Evolutionary conservation across 2,113 vertebrate genomes (phyloP), one percentile per base, ranked within the genome.

Genomic region (Vidua chalybeata): DNA sequence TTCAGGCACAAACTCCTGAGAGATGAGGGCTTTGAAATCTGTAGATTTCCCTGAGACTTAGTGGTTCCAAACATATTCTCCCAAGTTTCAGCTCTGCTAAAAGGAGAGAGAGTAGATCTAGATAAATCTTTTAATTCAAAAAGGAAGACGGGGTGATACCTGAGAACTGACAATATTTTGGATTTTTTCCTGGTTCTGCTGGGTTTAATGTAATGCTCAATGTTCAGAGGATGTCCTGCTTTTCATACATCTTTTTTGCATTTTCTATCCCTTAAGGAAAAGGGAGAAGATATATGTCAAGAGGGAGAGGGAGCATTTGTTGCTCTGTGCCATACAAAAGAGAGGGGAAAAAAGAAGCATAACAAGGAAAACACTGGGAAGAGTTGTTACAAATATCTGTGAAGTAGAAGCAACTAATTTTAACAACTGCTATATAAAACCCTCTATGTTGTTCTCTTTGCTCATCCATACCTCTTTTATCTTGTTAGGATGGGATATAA

Each of bases 271-370:
- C 26, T 4, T 56, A 51, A 64, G 43, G 45, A 78, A 81, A n/a
- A 49, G 37, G 27, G 24, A 48, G 18, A 23, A 48, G 27, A 64
- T 13, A 66, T 41, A 85, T 15, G 39, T 45, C 39, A 23, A 33
- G 13, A 30, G 6, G n/a, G 31, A 45, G 9, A 37, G 28, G 1
- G 12, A 15, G 5, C 0, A 0, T 30, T 31, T 68, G 24, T 16
- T 81, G 69, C 35, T 87, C 39, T 52, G 69, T 77, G 49, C 26
- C 54, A n/a, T 14, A 58, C 27, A 35, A 72, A 82, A 79, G 28
- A 51, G 35, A 21, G 55, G 10, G 8, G 4, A 1, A 21, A 43
- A 85, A 84, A 39, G 7, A n/a, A 55, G 30, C 6, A 8, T 27
- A 69, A 23, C 10, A 78, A 49, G 43, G 69, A 92, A 56, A 62